Evolutionary conservation across 2,888 invertebrate genomes (phyloP), one percentile per base, ranked within the genome.

Genomic region (Arctia plantaginis): DNA sequence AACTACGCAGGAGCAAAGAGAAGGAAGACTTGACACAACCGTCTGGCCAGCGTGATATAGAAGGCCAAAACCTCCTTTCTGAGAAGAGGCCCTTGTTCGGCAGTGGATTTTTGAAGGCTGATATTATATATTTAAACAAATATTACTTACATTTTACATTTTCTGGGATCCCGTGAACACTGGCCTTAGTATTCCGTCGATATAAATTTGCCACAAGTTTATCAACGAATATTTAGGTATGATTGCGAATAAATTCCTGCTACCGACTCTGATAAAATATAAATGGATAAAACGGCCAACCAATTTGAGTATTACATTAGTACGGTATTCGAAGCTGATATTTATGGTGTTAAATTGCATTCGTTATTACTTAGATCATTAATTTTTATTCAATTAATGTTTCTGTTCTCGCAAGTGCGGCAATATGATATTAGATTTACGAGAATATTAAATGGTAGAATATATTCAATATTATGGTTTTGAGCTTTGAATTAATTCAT

Each of bases 271-370:
- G 76, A 81, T 84, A 78, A 81, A 79, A 82, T 79, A 77, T 83
- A 82, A n/a, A n/a, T 55, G 51, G 51, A 51, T 51, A 51, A 15
- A 83, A 82, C 78, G 76, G 66, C 77, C 79, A 77, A 83, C 82
- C 84, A 80, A 79, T 82, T 83, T 76, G 66, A 74, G 75, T 80
- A 83, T 80, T 75, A 77, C 79, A 82, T 83, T 83, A 80, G 55
- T 74, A 71, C 59, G 67, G 74, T 71, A 80, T 83, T 77, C 59
- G 78, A 75, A 51, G 76, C 73, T 33, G 65, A 27, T 79, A 73
- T 80, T 83, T 82, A 82, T 72, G 13, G 51, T 39, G 23, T 64
- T 35, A 67, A 66, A 74, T 71, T 67, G 64, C 47, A 59, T 67
- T 71, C n/a, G 47, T 20, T 62, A 71, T 67, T 74, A 69, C 41